Conservation (phyloP, 2,888 invertebrate species). For the Ophioninae sp. region DNA sequence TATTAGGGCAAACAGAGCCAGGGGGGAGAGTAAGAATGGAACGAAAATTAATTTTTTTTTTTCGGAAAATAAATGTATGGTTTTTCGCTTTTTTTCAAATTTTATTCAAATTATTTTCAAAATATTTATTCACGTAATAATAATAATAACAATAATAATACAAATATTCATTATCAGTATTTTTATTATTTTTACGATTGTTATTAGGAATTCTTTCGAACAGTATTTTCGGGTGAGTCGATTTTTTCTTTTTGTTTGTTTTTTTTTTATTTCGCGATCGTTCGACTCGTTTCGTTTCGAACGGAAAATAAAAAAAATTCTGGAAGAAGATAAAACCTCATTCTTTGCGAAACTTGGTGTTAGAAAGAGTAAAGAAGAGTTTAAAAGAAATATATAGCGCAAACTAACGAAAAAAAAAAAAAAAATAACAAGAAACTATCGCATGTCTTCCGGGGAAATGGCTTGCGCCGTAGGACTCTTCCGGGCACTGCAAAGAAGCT, state of each 20-base stretch:
- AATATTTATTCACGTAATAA: too few relatives aligned
- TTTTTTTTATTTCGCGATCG: too few relatives aligned
- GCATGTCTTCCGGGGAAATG: slow-evolving; percentile 74
- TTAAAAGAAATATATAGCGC: background rate
- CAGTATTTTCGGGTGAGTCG: background rate
- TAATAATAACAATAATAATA: too few relatives aligned
- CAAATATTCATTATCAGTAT: background rate
- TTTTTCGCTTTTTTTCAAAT: background rate
- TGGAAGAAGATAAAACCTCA: background rate
- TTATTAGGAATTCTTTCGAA: background rate
- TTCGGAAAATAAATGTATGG: background rate
- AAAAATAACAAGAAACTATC: slow-evolving; percentile 70
- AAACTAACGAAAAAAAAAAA: slow-evolving; percentile 38
- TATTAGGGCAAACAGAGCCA: background rate
- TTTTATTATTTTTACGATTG: background rate
- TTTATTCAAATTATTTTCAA: too few relatives aligned
- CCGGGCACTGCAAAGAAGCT: slow-evolving; percentile 55
- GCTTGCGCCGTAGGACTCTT: slow-evolving; percentile 68
- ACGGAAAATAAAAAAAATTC: background rate
- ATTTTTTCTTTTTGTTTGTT: too few relatives aligned
- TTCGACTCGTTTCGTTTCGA: background rate
- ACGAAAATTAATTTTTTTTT: background rate
- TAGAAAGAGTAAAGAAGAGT: slow-evolving; percentile 27
- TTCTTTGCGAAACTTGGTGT: too few relatives aligned
- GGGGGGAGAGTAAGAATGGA: background rate